Evolutionary conservation across 2,113 vertebrate genomes (phyloP).

Genomic region (Naja naja): DNA sequence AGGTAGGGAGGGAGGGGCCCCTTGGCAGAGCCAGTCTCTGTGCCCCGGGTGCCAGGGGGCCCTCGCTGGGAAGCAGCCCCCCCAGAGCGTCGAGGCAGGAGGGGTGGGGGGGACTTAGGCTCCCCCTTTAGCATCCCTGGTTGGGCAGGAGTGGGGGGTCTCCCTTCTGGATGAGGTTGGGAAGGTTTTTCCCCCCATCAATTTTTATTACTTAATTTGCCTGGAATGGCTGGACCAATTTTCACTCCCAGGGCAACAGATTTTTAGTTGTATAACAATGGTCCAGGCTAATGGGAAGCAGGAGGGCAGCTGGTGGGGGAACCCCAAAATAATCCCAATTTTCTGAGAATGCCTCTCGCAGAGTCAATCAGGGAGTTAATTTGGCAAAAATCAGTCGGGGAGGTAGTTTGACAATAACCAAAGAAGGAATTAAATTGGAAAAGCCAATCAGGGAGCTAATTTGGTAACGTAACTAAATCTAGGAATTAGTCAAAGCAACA

Average conservation of each 20-base stretch:
- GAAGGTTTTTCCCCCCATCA: neutral
- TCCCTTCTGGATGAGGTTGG: neutral
- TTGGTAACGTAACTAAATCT: too few species aligned
- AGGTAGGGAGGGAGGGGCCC: constrained; percentile 79
- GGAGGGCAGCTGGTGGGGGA: neutral
- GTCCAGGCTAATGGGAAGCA: neutral
- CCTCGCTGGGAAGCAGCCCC: neutral
- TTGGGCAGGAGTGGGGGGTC: neutral
- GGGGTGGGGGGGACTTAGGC: neutral
- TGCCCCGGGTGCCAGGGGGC: fast-evolving
- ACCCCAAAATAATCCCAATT: neutral
- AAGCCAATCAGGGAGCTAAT: too few species aligned
- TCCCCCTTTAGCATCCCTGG: neutral
- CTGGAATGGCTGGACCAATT: neutral
- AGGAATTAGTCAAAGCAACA: neutral
- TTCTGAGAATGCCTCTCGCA: neutral
- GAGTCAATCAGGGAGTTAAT: neutral
- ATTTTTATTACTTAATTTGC: too few species aligned
- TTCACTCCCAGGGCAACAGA: neutral
- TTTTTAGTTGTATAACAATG: fast-evolving
- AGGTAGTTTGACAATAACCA: too few species aligned
- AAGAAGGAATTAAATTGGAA: too few species aligned
- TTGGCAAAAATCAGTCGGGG: neutral
- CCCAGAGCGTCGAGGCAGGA: neutral
- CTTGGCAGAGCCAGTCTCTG: neutral